Conservation (phyloP, 2,888 invertebrate genomes). For the Alloplasta piceator region DNA sequence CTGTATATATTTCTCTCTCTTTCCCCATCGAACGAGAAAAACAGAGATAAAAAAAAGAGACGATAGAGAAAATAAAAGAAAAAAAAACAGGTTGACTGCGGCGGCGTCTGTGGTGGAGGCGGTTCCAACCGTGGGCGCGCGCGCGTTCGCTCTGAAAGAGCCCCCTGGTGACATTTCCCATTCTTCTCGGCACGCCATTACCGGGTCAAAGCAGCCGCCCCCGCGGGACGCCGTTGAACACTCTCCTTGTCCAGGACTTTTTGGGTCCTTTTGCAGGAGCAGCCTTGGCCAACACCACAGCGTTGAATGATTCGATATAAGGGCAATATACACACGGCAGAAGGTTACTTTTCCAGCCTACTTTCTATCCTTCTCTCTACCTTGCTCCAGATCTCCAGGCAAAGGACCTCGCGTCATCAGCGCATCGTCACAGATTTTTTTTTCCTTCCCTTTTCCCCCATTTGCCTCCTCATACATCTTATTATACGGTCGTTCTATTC, state of each 20-base stretch:
- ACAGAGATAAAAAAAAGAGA: slow-evolving; percentile 27
- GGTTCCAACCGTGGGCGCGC: slow-evolving; percentile 69
- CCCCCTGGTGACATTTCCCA: slow-evolving; percentile 83
- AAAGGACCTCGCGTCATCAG: slow-evolving; percentile 49
- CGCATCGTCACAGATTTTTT: slow-evolving; percentile 43
- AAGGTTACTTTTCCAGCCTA: slow-evolving; percentile 72
- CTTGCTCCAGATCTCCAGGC: slow-evolving; percentile 5
- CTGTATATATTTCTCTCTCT: slow-evolving; percentile 7
- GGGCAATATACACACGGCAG: slow-evolving; percentile 65
- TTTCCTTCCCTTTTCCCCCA: slow-evolving; percentile 22
- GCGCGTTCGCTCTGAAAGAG: slow-evolving; percentile 68
- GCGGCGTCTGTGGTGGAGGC: slow-evolving; percentile 62
- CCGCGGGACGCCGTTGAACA: slow-evolving; percentile 79
- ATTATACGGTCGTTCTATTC: slow-evolving; percentile 41
- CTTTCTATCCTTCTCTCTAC: slow-evolving; percentile 64
- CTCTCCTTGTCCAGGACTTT: slow-evolving; percentile 62
- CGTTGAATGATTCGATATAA: slow-evolving; percentile 39
- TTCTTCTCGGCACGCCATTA: slow-evolving; percentile 83
- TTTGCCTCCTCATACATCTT: slow-evolving; percentile 28
- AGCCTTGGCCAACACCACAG: slow-evolving; percentile 13
- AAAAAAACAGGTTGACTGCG: slow-evolving; percentile 76
- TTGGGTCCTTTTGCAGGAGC: slow-evolving; percentile 45
- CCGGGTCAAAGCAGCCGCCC: slow-evolving; percentile 81
- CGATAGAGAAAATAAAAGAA: slow-evolving; percentile 69
- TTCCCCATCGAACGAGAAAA: slow-evolving; percentile 14